A percentile compares a stretch with the other conserved stretches of the same genome.
These are phyloP conservation scores for Centruroides sculpturatus DNA, from an alignment of 1,140 invertebrate species.

Conservation along the genomic window DNA sequence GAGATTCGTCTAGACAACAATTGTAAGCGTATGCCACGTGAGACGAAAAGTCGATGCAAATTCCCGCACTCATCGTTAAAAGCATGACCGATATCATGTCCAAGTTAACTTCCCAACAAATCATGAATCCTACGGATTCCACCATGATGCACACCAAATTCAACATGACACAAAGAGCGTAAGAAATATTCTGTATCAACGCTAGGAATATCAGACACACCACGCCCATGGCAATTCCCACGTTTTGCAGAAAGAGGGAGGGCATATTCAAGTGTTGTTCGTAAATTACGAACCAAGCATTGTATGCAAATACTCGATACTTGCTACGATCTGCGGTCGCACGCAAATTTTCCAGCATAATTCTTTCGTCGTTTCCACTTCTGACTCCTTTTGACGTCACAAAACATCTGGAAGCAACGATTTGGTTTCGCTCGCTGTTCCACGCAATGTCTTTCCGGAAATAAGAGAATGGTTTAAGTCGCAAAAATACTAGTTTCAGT, in stretches of 20 bases:
- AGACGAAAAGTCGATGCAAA: slow-evolving; percentile 91
- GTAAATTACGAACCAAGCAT: too few species aligned
- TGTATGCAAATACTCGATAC: too few species aligned
- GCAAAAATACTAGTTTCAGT: slow-evolving; percentile 44
- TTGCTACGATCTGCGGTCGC: too few species aligned
- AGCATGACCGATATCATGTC: slow-evolving; percentile 98
- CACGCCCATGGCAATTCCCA: slow-evolving; percentile 73
- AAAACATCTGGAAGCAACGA: too few species aligned
- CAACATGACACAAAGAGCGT: slow-evolving; percentile 84
- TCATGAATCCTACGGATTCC: slow-evolving; percentile 93
- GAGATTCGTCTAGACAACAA: slow-evolving; percentile 41
- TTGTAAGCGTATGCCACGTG: slow-evolving; percentile 95
- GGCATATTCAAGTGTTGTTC: too few species aligned
- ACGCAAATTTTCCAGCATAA: too few species aligned
- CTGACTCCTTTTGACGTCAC: too few species aligned
- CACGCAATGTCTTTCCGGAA: slow-evolving; percentile 72
- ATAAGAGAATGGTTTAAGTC: slow-evolving; percentile 32
- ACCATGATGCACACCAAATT: slow-evolving; percentile 87
- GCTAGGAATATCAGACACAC: slow-evolving; percentile 92
- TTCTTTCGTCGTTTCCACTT: too few species aligned
- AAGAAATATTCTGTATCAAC: slow-evolving; percentile 85
- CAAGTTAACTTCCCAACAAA: slow-evolving; percentile 81
- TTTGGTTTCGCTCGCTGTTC: slow-evolving; percentile 37
- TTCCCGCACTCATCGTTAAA: slow-evolving; percentile 94
- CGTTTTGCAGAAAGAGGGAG: slow-evolving; percentile 65